Evolutionary conservation across 1,140 invertebrate species (phyloP), one percentile per base, ranked within the genome.

Genomic region (Drosophila yakuba): DNA sequence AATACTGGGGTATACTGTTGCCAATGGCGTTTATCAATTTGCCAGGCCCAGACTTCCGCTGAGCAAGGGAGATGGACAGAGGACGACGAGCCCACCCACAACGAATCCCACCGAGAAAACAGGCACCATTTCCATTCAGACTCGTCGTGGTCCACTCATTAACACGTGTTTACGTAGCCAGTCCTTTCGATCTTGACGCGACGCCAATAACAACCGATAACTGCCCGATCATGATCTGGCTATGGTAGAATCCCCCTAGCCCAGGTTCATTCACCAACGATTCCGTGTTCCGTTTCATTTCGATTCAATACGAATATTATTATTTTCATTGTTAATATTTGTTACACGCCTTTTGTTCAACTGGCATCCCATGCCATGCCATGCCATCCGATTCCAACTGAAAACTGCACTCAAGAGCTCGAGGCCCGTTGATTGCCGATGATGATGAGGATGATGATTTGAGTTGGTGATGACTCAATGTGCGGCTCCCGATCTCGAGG

Each of bases 291-390:
- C 25, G 25, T 25, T 25, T 4, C 25, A 0, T 25, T 25, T 4
- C 4, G 25, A 4, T 43, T 43, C 15, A n/a, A 39, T 58, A 82
- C 57, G 56, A 83, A 80, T 89, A 82, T 88, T 88, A 88, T 88
- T 88, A 88, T 88, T 88, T 89, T 88, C 84, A 89, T 88, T 88
- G 84, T 88, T 88, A 88, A 88, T 88, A 88, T 88, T 88, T 89
- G 84, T 88, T 88, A 88, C 85, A 89, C 84, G 84, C 76, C 84
- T 88, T 88, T 88, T 77, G 84, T 89, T 73, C 63, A 48, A 43
- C 64, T 72, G 20, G 39, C 47, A 39, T 67, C 64, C 35, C 36
- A 43, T 20, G 20, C 20, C 1, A 20, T 20, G 45, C 48, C 17
- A 20, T 45, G 10, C 17, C 43, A 44, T 20, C 15, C 39, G 6